Conservation (phyloP, 35 echinoderm and acorn worm species). For the Apostichopus californicus region DNA sequence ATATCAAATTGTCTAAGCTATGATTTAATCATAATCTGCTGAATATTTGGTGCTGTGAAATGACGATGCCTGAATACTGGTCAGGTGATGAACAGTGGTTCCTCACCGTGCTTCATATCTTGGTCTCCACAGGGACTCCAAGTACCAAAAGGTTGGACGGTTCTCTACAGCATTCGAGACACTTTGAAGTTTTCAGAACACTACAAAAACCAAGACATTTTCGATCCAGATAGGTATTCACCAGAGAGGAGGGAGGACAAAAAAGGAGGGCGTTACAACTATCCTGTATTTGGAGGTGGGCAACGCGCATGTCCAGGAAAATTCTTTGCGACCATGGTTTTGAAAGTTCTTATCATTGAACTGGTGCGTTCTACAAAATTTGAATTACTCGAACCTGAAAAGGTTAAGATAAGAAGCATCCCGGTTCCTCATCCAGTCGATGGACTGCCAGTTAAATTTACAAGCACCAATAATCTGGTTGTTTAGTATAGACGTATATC, state of each 20-base stretch:
- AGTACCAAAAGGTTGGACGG: conserved; percentile 86
- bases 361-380: conserved; percentile 68
- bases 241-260: conserved; percentile 69
- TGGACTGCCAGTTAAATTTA: conserved; percentile 85
- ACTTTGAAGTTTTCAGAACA: conserved; percentile 75
- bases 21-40: too few species aligned
- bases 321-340: conserved; percentile 66
- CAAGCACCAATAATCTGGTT: too few species aligned
- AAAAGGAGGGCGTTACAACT: conserved; percentile 72
- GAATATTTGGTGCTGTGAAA: too few species aligned
- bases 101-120: too few species aligned
- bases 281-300: conserved; percentile 81
- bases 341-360: conserved; percentile 77
- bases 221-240: conserved; percentile 89
- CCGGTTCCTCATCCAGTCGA: conserved; percentile 73
- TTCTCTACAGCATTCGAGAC: conserved; percentile 88
- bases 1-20: too few species aligned
- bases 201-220: conserved; percentile 61
- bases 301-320: conserved; percentile 79
- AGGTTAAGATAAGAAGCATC: conserved; percentile 70
- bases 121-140: conserved; percentile 72
- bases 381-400: conserved; percentile 60
- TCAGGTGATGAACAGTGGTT: too few species aligned
- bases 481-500: too few species aligned
- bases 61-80: too few species aligned